Evolutionary conservation across 2,888 invertebrate species (phyloP), one percentile per base, ranked within the genome.

Genomic region (Acleris cristana): DNA sequence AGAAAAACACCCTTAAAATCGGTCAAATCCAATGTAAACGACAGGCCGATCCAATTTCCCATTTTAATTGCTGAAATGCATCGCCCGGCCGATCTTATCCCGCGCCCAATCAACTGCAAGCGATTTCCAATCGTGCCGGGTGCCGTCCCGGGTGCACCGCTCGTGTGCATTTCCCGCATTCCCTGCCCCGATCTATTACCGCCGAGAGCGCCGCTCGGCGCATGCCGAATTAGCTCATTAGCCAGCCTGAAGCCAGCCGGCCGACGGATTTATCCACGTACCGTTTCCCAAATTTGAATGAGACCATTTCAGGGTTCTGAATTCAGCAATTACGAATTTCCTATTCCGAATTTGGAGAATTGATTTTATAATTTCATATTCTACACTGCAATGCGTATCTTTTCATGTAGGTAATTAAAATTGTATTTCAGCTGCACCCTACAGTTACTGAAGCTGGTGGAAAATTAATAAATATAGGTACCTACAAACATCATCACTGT

Each of bases 211-310:
- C 53, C 48, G 61, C 19, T 70, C 70, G 70, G 72, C 77, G 85
- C 82, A 86, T 86, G 81, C 85, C 80, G 84, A 85, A 87, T 88
- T 86, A 87, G 85, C 86, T 88, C 85, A 88, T 88, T 88, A 87
- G 65, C 19, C 18, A 40, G 40, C 40, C 40, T 40, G 55, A 8
- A 34, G 34, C 59, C 73, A 78, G 77, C 73, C 76, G 75, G 77
- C 74, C 56, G 40, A 40, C 45, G 26, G 51, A 62, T 67, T 67
- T 65, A 57, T 62, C 52, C 19, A 34, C 56, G 44, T 54, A 75
- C 76, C 78, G 80, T 79, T 81, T 81, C 81, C 79, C 78, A 77
- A 83, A 85, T 84, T 82, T 83, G 80, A 83, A 86, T 84, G 81
- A 82, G 80, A 77, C 82, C 82, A 85, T 83, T 84, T 77, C 79